Evolutionary conservation across 1,140 invertebrate species (phyloP), one percentile per base, ranked within the genome.

Genomic region (Paracyclopina nana): DNA sequence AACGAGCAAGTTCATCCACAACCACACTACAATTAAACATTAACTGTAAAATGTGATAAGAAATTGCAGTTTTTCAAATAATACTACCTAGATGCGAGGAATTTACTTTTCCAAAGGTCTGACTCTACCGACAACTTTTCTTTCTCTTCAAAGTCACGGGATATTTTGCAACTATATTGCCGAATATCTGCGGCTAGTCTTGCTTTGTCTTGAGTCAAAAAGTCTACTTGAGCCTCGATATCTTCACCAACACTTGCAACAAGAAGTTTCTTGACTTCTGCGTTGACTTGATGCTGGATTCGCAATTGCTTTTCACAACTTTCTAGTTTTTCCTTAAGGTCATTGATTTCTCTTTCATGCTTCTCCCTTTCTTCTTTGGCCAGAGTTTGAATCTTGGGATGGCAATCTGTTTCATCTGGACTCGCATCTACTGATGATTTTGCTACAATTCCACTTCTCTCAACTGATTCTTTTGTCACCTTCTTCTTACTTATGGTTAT

Each of bases 61-160:
- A 41, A 43, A 34, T 50, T 51, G 44, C 31, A 31, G 51, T 50
- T 20, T 20, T 20, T 20, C 18, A 27, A 31, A 31, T 52, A 9
- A 44, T 11, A 26, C 49, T 63, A 80, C 78, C 78, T 88, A 70
- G 82, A 86, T 20, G 86, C 86, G 57, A 92, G 67, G 66, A 87
- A 94, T 75, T 92, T 92, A 59, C 83, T 90, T 54, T 85, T 75
- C 85, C 86, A 92, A 49, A 92, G 83, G 69, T 94, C 86, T 64
- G 84, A 87, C 59, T 91, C 84, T 2, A 86, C 83, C 22, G 82
- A 81, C 20, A 92, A 65, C 71, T 80, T 84, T 62, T 92, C 87
- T 2, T 84, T 80, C 68, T 90, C 82, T 63, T 92, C 86, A 62
- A 83, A 81, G 65, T 88, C 84, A 1, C 80, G 79, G 41, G 76